phyloP scores from a whole-genome alignment of 1,140 invertebrate species.

The Caligus rogercresseyi region DNA sequence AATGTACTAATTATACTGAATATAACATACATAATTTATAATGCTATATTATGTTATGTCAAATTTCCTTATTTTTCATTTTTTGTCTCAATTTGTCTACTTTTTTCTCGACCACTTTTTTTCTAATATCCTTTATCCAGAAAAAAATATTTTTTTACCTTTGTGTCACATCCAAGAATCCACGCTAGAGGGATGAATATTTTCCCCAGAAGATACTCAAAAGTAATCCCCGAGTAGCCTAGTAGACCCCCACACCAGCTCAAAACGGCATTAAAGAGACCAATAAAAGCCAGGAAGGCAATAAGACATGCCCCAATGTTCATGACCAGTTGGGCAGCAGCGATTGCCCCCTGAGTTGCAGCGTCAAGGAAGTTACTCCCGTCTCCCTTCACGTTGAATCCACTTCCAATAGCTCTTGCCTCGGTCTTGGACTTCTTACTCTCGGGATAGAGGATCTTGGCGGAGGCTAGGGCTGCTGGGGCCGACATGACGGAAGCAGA shows the following conservation, averaged over 20 bases:
- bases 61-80: too few relatives aligned
- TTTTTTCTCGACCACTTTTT: too few relatives aligned
- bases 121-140: too few relatives aligned
- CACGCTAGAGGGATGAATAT: conserved; percentile 66
- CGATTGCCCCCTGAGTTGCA: conserved; percentile 60
- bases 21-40: too few relatives aligned
- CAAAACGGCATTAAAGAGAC: conserved; percentile 52
- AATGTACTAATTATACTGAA: too few relatives aligned
- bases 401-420: not conserved
- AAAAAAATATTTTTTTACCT: too few relatives aligned
- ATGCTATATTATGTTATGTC: too few relatives aligned
- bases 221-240: conserved; percentile 18
- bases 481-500: conserved; percentile 89
- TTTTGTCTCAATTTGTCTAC: too few relatives aligned
- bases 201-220: conserved; percentile 57
- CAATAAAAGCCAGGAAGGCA: conserved; percentile 63
- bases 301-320: conserved; percentile 80
- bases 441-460: conserved; percentile 69
- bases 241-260: conserved; percentile 9
- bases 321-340: conserved; percentile 53
- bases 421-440: conserved; percentile 6
- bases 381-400: not conserved
- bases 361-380: conserved; percentile 62
- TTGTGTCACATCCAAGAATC: conserved; percentile 27
- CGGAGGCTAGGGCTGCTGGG: conserved; percentile 65